Evolutionary conservation across 2,113 vertebrate species (phyloP).

Genomic region (Epinephelus cyanopodus): DNA sequence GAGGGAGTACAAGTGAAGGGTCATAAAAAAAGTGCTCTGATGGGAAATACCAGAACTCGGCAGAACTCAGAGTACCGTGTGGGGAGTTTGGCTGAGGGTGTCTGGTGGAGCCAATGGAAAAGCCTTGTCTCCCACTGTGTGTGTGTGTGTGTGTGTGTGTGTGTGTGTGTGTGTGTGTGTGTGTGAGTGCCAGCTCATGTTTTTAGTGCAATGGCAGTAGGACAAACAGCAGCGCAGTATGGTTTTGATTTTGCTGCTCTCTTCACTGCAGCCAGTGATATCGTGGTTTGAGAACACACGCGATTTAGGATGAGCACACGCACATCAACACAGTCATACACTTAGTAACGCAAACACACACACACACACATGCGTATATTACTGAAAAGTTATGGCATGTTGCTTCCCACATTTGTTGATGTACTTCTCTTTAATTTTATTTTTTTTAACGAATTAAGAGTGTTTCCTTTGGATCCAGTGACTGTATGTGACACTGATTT

Average conservation of each 20-base stretch:
- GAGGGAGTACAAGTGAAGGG: conserved; percentile 41
- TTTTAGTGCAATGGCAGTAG: conserved; percentile 53
- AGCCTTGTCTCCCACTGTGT: conserved; percentile 56
- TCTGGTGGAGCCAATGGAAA: conserved; percentile 73
- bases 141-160: conserved; percentile 30
- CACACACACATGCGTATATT: background rate
- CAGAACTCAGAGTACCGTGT: conserved; percentile 68
- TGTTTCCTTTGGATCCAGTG: conserved; percentile 28
- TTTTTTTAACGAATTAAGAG: conserved; percentile 1
- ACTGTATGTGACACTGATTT: conserved; percentile 67
- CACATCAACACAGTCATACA: background rate
- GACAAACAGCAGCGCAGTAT: conserved; percentile 67
- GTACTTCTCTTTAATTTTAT: background rate
- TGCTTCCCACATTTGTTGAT: background rate
- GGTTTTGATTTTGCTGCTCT: conserved; percentile 63
- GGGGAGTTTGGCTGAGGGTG: conserved; percentile 65
- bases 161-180: conserved; percentile 43
- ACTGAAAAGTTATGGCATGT: background rate
- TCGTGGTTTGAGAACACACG: conserved; percentile 46
- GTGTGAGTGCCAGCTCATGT: conserved; percentile 53
- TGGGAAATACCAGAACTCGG: conserved; percentile 73
- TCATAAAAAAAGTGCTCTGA: conserved; percentile 54
- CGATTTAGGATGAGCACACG: conserved; percentile 29
- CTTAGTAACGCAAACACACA: background rate
- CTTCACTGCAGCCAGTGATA: conserved; percentile 44